Evolutionary conservation across 2,888 invertebrate species (phyloP), one percentile per base, ranked within the genome.

Genomic region (Thyatira batis): DNA sequence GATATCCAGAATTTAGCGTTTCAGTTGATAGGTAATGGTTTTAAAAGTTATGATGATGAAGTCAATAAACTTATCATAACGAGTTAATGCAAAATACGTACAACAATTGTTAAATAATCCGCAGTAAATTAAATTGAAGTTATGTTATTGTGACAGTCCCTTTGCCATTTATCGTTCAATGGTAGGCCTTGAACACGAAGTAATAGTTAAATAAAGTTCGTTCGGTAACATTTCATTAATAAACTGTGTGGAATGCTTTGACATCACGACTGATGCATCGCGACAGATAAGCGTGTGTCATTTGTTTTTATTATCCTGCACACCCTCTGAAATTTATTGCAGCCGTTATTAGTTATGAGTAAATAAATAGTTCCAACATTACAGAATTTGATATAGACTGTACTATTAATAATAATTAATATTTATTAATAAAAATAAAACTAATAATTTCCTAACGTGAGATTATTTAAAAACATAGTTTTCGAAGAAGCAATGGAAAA

Each of bases 251-350:
- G 21, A 20, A 44, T 48, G 27, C 20, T 48, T 44, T 51, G 49
- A 52, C 54, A 52, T 21, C 50, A 45, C 52, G 1, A 17, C 39
- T n/a, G 39, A 39, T 39, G 49, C 53, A 51, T 53, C 56, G 60
- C 21, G 23, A 45, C 48, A 53, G 56, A 61, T 62, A 61, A 61
- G 52, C 55, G 55, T 52, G 53, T 63, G 68, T 68, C 73, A 69
- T 76, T 75, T 71, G 67, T 74, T 75, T 76, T 74, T 73, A 75
- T 76, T 76, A 71, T 55, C 21, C 46, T 58, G 49, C 23, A 48
- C 33, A 44, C 54, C 57, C 56, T 57, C 33, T 53, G 51, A 49
- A 13, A 49, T 50, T 51, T 54, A 56, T 48, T 39, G 50, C 45
- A 11, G 20, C 6, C 52, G 50, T 56, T 52, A 60, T 60, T 61